Evolutionary conservation across 2,797 vertebrate genomes (phyloP).

Genomic region (Hyperoplus lanceolatus): DNA sequence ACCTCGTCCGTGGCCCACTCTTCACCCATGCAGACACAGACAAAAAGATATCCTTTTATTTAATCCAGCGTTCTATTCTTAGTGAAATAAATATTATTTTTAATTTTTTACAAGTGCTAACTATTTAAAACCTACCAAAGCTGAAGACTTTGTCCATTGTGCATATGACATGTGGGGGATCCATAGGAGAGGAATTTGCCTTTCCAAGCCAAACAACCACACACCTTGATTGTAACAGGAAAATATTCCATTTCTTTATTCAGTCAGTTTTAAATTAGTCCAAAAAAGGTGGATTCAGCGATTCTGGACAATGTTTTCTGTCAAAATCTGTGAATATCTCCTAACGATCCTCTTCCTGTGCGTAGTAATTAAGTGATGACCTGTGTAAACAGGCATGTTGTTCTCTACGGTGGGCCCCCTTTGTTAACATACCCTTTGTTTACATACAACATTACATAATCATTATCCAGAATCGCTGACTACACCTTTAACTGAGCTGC

Average conservation of each 20-base stretch:
- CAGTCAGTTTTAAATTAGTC: not conserved
- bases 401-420: no score
- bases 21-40: slow-evolving; percentile 67
- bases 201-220: slow-evolving; percentile 85
- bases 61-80: not conserved
- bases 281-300: no score
- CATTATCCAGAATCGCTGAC: no score
- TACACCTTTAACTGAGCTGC: no score
- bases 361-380: no score
- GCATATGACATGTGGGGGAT: slow-evolving; percentile 65
- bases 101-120: not conserved
- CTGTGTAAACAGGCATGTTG: no score
- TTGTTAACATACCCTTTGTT: no score
- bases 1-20: slow-evolving; percentile 93
- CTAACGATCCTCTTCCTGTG: no score
- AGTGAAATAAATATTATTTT: not conserved
- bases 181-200: slow-evolving; percentile 16
- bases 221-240: slow-evolving; percentile 76
- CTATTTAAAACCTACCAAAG: slow-evolving; percentile 86
- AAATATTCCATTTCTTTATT: not conserved
- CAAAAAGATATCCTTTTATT: not conserved
- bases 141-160: slow-evolving; percentile 89
- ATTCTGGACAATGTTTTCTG: no score
- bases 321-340: no score
- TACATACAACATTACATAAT: no score